Evolutionary conservation across 2,888 invertebrate species (phyloP), one percentile per base, ranked within the genome.

Genomic region (Lamellibrachia columna): DNA sequence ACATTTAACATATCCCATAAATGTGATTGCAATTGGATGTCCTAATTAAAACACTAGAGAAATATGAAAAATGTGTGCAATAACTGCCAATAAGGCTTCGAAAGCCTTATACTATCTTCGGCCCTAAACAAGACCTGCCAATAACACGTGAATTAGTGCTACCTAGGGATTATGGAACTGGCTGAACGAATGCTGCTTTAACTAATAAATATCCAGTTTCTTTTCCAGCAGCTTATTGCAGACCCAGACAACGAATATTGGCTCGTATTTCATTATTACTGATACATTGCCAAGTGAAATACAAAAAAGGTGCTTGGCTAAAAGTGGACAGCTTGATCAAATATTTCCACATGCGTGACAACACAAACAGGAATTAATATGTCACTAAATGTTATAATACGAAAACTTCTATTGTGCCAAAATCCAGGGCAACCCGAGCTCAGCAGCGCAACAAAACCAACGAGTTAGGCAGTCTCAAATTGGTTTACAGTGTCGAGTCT

Each of bases 131-230:
- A 4, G 75, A n/a, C 6, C 75, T 22, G 75, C 75, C n/a, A 22
- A 75, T 75, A 75, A 22, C 22, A 22, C 4, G 2, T 15, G 3
- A n/a, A 3, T 75, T 40, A 40, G 40, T 40, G 40, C 40, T 40
- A 40, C 40, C 40, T 40, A 40, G 40, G 22, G 75, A 75, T 75
- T 75, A 22, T 75, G 75, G 75, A 75, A 75, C 22, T n/a, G 22
- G 22, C 15, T 75, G 75, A 75, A 75, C 75, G n/a, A 75, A 75
- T 22, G 75, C n/a, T n/a, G 22, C 75, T 75, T 75, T 75, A 75
- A n/a, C 75, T 75, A 75, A 75, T 75, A 75, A 75, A 75, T 75
- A 75, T 75, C 75, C 75, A 75, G 75, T 75, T 75, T 75, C 22
- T 75, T 15, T 75, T 15, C 75, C 22, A 75, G 75, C 15, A 75